Conservation (phyloP, 2,888 invertebrate species). For the Hydriomena furcata region DNA sequence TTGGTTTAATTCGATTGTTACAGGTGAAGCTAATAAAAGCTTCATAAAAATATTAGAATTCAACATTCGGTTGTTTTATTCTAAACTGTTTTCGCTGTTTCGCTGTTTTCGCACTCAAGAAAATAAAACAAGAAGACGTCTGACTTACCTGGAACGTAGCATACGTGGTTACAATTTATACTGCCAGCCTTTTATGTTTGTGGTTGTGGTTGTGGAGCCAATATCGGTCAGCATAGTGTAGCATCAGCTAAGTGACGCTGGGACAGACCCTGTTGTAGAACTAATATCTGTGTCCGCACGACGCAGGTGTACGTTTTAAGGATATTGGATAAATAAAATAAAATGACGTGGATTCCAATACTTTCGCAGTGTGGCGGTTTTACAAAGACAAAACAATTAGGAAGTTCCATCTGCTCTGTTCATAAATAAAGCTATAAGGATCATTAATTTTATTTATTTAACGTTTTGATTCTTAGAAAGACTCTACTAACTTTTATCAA, state of each 20-base stretch:
- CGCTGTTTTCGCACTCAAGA: neutral
- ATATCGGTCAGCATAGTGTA: conserved; percentile 21
- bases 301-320: conserved; percentile 10
- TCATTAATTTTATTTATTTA: too few relatives aligned
- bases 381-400: neutral
- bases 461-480: too few relatives aligned
- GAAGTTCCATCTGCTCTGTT: too few relatives aligned
- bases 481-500: too few relatives aligned
- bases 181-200: conserved; percentile 3
- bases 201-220: conserved; percentile 7
- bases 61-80: too few relatives aligned
- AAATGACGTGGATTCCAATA: conserved; percentile 8
- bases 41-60: too few relatives aligned
- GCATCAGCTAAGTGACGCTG: conserved; percentile 23
- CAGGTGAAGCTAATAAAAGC: too few relatives aligned
- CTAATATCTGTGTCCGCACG: conserved; percentile 15
- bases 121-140: neutral
- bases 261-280: conserved; percentile 10
- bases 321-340: conserved; percentile 22
- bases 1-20: too few relatives aligned
- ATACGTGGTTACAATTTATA: conserved; percentile 8
- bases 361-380: neutral
- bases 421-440: too few relatives aligned
- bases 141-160: neutral
- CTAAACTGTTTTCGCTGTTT: too few relatives aligned